A percentile compares a stretch with the other conserved stretches of the same genome.
Conservation (phyloP, 2,797 vertebrate species). For the Poeciliopsis infans region DNA sequence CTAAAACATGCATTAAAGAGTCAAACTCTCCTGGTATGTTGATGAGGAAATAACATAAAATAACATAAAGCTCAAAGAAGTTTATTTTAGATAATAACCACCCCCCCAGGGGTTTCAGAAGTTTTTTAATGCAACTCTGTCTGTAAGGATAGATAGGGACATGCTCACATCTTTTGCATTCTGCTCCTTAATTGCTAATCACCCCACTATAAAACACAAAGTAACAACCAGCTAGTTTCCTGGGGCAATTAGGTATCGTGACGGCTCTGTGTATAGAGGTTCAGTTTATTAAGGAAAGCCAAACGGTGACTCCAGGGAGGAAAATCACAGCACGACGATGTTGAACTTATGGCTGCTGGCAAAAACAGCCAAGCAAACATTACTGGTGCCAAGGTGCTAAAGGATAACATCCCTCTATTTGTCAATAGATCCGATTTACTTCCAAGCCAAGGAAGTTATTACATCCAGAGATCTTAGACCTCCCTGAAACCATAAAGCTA, state of each 20-base stretch:
- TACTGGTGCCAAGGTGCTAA: background rate
- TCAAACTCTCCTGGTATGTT: background rate
- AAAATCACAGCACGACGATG: slow-evolving; percentile 9
- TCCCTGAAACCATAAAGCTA: background rate
- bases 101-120: background rate
- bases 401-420: background rate
- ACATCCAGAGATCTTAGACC: background rate
- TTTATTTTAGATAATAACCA: background rate
- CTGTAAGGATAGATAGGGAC: background rate
- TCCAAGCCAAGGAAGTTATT: background rate
- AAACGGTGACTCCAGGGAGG: background rate
- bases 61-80: background rate
- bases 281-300: slow-evolving; percentile 2
- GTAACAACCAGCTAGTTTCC: background rate
- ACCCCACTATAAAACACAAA: slow-evolving; percentile 8
- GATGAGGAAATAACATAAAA: background rate
- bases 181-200: slow-evolving; percentile 1
- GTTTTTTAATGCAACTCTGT: background rate
- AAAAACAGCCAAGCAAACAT: background rate
- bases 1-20: no score
- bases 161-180: background rate
- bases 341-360: slow-evolving; percentile 9
- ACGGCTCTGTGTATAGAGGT: background rate
- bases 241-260: slow-evolving; percentile 6
- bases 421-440: background rate